These are phyloP conservation scores for Adoxophyes honmai DNA, from an alignment of 1,140 invertebrate species.

Conservation along the genomic window DNA sequence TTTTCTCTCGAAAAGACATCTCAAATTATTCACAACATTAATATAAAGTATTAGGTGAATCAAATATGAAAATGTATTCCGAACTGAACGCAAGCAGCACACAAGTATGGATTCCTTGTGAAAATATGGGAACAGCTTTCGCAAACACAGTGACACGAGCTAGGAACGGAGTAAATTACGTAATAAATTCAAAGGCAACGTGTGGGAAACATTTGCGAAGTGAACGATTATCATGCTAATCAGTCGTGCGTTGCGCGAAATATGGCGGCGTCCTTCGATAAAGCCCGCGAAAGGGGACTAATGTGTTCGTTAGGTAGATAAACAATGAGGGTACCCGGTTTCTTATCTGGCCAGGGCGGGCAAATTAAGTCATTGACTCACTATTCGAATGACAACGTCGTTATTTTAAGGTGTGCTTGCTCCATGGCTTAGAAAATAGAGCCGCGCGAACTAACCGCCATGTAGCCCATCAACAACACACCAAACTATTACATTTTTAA, in stretches of 20 bases:
- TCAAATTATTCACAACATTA: not conserved
- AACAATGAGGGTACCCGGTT: constrained; percentile 21
- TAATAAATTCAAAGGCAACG: constrained; percentile 20
- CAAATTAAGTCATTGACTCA: not conserved
- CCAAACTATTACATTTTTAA: too few species aligned
- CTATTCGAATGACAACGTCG: not conserved
- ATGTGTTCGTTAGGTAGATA: constrained; percentile 31
- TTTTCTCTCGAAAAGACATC: too few species aligned
- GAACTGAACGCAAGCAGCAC: too few species aligned
- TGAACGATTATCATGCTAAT: constrained; percentile 38
- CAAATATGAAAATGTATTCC: too few species aligned
- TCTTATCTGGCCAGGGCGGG: constrained; percentile 23
- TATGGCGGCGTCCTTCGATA: constrained; percentile 16
- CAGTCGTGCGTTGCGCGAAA: constrained; percentile 17
- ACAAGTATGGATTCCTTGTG: too few species aligned
- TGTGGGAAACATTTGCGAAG: constrained; percentile 28
- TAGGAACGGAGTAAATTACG: constrained; percentile 6
- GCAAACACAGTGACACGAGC: too few species aligned
- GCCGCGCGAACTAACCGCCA: too few species aligned
- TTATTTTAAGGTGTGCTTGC: not conserved
- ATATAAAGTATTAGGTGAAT: too few species aligned
- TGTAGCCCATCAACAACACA: too few species aligned
- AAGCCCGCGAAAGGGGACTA: constrained; percentile 24
- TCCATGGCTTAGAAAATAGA: too few species aligned
- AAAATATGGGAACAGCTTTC: too few species aligned